Conservation (phyloP, 2,888 invertebrate genomes). For the Diabrotica balteata region DNA sequence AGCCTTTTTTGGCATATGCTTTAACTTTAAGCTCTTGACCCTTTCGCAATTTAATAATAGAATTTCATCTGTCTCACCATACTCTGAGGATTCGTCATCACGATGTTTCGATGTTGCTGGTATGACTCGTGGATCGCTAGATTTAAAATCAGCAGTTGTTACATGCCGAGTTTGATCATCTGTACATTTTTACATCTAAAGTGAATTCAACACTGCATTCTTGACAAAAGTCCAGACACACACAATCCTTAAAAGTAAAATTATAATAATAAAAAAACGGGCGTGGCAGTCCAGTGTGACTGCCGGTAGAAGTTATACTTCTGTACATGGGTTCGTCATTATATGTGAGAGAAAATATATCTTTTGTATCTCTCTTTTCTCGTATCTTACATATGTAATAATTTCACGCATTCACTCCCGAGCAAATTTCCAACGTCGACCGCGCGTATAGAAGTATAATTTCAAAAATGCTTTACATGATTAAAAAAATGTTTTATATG, state of each 20-base stretch:
- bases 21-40: conserved; percentile 90
- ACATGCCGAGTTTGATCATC: conserved; percentile 95
- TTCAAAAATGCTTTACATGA: too few species aligned
- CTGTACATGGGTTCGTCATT: too few species aligned
- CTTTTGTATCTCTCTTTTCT: too few species aligned
- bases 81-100: conserved; percentile 92
- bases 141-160: conserved; percentile 94
- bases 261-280: too few species aligned
- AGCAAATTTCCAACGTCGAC: too few species aligned
- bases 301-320: too few species aligned
- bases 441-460: too few species aligned
- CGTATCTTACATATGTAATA: too few species aligned
- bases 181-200: conserved; percentile 91
- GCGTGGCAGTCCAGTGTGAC: too few species aligned
- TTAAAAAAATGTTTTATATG: too few species aligned
- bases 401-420: too few species aligned
- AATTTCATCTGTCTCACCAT: conserved; percentile 92
- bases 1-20: conserved; percentile 94
- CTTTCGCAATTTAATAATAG: conserved; percentile 74
- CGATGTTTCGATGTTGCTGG: conserved; percentile 92
- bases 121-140: conserved; percentile 88
- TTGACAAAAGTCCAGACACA: conserved; percentile 95
- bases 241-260: conserved; percentile 78
- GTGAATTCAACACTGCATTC: conserved; percentile 99
- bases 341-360: too few species aligned